Evolutionary conservation across 2,113 vertebrate species (phyloP).

Genomic region (Anser cygnoides): DNA sequence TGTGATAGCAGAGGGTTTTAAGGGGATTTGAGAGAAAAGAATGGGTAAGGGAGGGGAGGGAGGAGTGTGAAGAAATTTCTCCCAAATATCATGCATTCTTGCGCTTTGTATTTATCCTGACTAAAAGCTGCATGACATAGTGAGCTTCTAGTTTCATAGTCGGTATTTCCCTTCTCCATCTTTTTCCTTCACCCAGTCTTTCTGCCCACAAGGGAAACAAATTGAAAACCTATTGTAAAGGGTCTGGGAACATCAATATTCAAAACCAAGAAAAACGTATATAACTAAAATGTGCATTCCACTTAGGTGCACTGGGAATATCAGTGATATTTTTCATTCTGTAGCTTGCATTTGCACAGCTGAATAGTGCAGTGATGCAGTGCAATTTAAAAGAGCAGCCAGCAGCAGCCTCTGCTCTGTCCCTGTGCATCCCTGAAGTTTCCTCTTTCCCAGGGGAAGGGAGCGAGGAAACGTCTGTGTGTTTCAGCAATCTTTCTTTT

Average conservation of each 20-base stretch:
- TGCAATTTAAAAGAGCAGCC: neutral
- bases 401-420: neutral
- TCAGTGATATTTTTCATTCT: slow-evolving; percentile 19
- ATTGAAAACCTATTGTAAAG: neutral
- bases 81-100: neutral
- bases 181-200: neutral
- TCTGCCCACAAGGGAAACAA: neutral
- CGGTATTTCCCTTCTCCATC: neutral
- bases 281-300: slow-evolving; percentile 20
- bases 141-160: neutral
- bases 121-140: neutral
- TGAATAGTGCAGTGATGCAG: neutral
- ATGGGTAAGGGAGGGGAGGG: neutral
- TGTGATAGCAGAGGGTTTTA: neutral
- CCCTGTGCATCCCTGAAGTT: neutral
- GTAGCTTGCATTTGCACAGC: neutral
- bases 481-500: neutral
- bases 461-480: neutral
- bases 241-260: neutral
- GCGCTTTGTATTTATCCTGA: neutral
- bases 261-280: neutral
- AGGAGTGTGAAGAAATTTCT: neutral
- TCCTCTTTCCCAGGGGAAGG: neutral
- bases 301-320: neutral
- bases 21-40: neutral